phyloP scores from a whole-genome alignment of 1,140 invertebrate species.

The Megalonaias nervosa region DNA sequence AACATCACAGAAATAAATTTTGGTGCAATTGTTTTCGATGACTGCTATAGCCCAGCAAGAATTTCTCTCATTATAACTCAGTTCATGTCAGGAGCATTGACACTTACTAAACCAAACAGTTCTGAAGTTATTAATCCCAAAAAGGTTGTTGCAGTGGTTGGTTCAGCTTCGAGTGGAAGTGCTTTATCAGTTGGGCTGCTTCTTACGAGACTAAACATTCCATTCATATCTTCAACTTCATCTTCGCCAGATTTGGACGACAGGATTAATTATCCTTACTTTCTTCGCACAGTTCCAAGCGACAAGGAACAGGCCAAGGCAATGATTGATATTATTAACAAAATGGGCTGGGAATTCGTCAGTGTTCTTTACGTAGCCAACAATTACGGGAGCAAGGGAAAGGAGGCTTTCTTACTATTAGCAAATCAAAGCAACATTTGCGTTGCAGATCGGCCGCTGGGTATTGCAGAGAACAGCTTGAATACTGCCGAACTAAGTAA shows the following conservation, averaged over 20 bases:
- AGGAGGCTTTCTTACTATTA: conserved; percentile 41
- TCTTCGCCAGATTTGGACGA: conserved; percentile 63
- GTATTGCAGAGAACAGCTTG: conserved; percentile 71
- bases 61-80: conserved; percentile 43
- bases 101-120: conserved; percentile 19
- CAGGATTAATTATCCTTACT: conserved; percentile 59
- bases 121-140: conserved; percentile 28
- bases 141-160: conserved; percentile 56
- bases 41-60: conserved; percentile 60
- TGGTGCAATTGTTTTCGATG: conserved; percentile 61
- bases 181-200: conserved; percentile 50
- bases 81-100: conserved; percentile 44
- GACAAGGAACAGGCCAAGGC: conserved; percentile 77
- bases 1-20: conserved; percentile 45
- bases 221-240: conserved; percentile 72
- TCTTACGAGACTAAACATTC: conserved; percentile 72
- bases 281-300: conserved; percentile 63
- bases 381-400: conserved; percentile 74
- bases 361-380: conserved; percentile 61
- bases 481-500: conserved; percentile 20
- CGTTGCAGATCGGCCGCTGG: conserved; percentile 73
- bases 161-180: conserved; percentile 52
- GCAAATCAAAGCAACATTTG: conserved; percentile 73
- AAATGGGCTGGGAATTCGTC: conserved; percentile 66
- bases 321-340: conserved; percentile 79